Percentiles rank a stretch among this genome's conserved stretches.
phyloP scores from a whole-genome alignment of 1,140 invertebrate species.

The Leptonema lineaticorne region DNA sequence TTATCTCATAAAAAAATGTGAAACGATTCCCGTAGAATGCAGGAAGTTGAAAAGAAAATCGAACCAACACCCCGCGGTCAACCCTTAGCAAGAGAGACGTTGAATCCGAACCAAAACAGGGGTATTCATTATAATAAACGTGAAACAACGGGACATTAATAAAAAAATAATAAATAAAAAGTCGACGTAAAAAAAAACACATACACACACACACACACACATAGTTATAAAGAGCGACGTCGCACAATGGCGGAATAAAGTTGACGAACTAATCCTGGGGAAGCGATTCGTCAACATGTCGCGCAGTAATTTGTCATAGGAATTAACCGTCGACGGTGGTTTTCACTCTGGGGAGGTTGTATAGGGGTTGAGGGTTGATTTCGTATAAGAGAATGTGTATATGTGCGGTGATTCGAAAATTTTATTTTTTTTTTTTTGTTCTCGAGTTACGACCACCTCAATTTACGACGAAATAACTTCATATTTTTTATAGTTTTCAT shows the following conservation, averaged over 20 bases:
- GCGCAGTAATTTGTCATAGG: conserved; percentile 40
- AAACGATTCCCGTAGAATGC: neutral
- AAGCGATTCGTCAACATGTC: conserved; percentile 42
- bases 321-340: conserved; percentile 38
- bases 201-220: neutral
- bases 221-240: neutral
- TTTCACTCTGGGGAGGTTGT: too few species aligned
- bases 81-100: too few species aligned
- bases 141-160: neutral
- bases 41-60: neutral
- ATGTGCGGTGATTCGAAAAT: too few species aligned
- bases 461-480: too few species aligned
- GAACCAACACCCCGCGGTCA: too few species aligned
- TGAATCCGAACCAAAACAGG: neutral
- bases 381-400: too few species aligned
- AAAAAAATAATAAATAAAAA: conserved; percentile 12
- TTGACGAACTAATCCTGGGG: conserved; percentile 34
- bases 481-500: too few species aligned
- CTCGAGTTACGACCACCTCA: too few species aligned
- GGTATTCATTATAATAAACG: neutral
- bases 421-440: too few species aligned
- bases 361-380: too few species aligned
- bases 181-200: neutral
- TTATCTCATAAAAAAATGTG: conserved; percentile 11
- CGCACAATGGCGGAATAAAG: conserved; percentile 21